Evolutionary conservation across 64 coral and sea anemone genomes (phyloP).

Genomic region (Montipora cactus): DNA sequence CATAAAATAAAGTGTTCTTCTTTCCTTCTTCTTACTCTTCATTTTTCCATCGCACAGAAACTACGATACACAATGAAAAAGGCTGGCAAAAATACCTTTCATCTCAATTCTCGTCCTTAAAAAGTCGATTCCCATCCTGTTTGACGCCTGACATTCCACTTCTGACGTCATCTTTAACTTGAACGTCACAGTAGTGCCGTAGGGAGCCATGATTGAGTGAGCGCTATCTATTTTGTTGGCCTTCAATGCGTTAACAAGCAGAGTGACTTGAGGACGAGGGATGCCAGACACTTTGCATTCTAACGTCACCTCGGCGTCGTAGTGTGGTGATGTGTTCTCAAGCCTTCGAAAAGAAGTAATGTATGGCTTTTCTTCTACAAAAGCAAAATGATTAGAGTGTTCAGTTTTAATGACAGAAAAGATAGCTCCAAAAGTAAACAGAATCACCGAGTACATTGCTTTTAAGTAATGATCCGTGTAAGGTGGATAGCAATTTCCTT

Average conservation of each 20-base stretch:
- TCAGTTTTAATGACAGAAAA: too few species aligned
- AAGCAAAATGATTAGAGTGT: not conserved
- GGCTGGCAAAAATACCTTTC: constrained; percentile 12
- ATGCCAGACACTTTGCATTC: constrained; percentile 52
- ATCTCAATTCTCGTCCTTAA: constrained; percentile 18
- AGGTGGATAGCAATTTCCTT: too few species aligned
- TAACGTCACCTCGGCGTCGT: not conserved
- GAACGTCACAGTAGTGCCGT: constrained; percentile 37
- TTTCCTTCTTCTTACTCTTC: too few species aligned
- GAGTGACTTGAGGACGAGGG: constrained; percentile 31
- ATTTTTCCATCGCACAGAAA: too few species aligned
- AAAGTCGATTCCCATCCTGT: constrained; percentile 26
- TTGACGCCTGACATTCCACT: constrained; percentile 29
- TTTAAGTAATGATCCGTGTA: too few species aligned
- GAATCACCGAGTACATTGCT: too few species aligned
- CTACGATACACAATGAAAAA: too few species aligned
- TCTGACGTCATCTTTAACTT: constrained; percentile 44
- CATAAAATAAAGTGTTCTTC: too few species aligned
- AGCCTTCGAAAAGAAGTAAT: constrained; percentile 14
- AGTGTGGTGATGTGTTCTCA: not conserved
- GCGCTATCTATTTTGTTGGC: not conserved
- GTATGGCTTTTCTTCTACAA: constrained; percentile 17
- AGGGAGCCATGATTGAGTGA: constrained; percentile 10
- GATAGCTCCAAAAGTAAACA: not conserved
- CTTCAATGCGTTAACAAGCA: constrained; percentile 30